Percentiles rank a stretch among this genome's conserved stretches.
These are phyloP conservation scores for Sander lucioperca DNA, from an alignment of 2,113 vertebrate species.

Conservation along the genomic window DNA sequence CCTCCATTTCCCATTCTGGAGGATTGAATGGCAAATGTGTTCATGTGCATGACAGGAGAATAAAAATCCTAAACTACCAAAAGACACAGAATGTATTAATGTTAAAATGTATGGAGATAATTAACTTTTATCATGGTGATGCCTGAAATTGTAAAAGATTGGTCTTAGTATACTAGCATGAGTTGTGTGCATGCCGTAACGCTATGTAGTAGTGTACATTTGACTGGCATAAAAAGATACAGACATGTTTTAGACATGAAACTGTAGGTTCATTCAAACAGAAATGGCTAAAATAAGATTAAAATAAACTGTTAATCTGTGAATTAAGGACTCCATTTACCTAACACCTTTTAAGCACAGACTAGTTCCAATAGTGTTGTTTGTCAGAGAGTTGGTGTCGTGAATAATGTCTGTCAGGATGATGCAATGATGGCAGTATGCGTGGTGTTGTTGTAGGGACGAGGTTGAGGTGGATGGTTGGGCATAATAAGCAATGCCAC, in stretches of 20 bases:
- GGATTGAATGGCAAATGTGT: constrained; percentile 20
- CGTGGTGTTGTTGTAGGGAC: background rate
- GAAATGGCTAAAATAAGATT: background rate
- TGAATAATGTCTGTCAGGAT: no score
- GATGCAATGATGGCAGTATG: background rate
- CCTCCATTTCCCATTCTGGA: constrained; percentile 18
- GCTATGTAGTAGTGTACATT: background rate
- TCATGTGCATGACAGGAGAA: constrained; percentile 12
- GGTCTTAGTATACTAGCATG: no score
- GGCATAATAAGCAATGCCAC: background rate
- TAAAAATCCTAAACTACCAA: background rate
- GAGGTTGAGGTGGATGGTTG: background rate
- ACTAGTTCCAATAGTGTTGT: background rate
- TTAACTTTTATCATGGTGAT: background rate
- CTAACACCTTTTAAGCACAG: background rate
- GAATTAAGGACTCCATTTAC: background rate
- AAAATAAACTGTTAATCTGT: background rate
- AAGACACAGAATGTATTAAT: background rate
- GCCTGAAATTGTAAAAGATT: background rate
- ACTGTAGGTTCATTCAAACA: background rate
- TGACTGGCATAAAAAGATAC: background rate
- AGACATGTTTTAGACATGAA: background rate
- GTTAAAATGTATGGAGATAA: background rate
- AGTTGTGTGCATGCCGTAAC: background rate
- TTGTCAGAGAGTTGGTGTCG: no score